Percentiles rank a stretch among this genome's conserved stretches.
phyloP scores from a whole-genome alignment of 1,140 invertebrate species.

The Bombus cullumanus region DNA sequence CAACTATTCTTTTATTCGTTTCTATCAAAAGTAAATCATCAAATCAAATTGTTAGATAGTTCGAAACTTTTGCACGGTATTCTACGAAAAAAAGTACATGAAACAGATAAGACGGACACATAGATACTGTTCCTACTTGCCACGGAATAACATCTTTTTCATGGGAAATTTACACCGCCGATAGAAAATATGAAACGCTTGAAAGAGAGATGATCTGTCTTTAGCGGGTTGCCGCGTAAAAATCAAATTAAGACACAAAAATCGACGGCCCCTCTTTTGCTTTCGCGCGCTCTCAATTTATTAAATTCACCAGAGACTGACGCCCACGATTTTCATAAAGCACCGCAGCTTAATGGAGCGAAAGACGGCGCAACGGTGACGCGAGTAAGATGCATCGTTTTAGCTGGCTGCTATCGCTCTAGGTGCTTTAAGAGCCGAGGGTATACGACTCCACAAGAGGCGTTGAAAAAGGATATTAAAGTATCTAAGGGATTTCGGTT shows the following conservation, averaged over 20 bases:
- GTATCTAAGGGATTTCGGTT: background rate
- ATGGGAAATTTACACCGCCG: background rate
- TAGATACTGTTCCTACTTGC: too few species aligned
- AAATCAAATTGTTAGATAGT: too few species aligned
- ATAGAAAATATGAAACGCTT: background rate
- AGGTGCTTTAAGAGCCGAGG: conserved; percentile 11
- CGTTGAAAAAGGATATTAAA: background rate
- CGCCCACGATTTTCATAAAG: conserved; percentile 43
- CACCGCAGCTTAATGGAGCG: conserved; percentile 49
- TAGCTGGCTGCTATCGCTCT: conserved; percentile 4
- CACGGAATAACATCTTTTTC: background rate
- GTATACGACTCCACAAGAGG: background rate
- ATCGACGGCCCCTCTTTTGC: background rate
- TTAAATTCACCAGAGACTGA: conserved; percentile 20
- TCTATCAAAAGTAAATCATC: background rate
- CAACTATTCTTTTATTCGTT: background rate
- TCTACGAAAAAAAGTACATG: background rate
- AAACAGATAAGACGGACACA: too few species aligned
- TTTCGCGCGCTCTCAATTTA: background rate
- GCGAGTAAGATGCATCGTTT: conserved; percentile 44
- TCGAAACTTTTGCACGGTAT: background rate
- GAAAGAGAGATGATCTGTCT: background rate
- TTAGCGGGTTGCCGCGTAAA: too few species aligned
- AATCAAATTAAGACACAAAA: conserved; percentile 18
- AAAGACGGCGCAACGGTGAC: conserved; percentile 41